Evolutionary conservation across 2,888 invertebrate genomes (phyloP).

Genomic region (Neria commutata): DNA sequence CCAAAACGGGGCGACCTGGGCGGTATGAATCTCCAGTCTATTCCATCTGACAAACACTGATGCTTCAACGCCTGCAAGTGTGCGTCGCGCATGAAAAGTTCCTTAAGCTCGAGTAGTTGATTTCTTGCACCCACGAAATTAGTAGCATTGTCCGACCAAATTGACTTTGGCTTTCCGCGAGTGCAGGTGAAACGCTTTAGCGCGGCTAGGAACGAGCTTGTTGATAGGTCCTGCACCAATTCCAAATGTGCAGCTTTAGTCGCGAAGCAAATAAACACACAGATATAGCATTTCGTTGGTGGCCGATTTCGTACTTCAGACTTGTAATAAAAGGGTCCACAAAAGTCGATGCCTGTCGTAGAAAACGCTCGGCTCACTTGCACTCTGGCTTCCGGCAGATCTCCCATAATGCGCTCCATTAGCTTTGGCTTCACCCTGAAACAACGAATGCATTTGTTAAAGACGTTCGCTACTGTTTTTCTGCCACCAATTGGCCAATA

Average conservation of each 20-base stretch:
- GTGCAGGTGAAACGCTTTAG: background rate
- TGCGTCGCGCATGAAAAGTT: too few species aligned
- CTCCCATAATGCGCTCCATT: background rate
- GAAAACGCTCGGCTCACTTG: background rate
- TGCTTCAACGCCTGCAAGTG: too few species aligned
- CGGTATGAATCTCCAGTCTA: too few species aligned
- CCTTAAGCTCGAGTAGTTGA: too few species aligned
- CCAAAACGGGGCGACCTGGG: conserved; percentile 21
- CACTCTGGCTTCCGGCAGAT: background rate
- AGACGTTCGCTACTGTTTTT: background rate
- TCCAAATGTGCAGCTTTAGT: conserved; percentile 7
- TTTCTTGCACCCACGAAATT: too few species aligned
- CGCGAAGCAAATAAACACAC: background rate
- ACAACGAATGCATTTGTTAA: background rate
- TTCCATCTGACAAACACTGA: too few species aligned
- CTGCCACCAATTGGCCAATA: conserved; percentile 4
- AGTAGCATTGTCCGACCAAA: background rate
- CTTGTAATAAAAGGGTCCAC: too few species aligned
- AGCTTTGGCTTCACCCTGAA: background rate
- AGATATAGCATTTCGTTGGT: background rate
- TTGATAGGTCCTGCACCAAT: too few species aligned
- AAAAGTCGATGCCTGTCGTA: background rate
- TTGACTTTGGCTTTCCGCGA: background rate
- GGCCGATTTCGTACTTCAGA: too few species aligned
- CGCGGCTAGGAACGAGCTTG: too few species aligned